Evolutionary conservation across 2,888 invertebrate genomes (phyloP).

Genomic region (Blera fallax): DNA sequence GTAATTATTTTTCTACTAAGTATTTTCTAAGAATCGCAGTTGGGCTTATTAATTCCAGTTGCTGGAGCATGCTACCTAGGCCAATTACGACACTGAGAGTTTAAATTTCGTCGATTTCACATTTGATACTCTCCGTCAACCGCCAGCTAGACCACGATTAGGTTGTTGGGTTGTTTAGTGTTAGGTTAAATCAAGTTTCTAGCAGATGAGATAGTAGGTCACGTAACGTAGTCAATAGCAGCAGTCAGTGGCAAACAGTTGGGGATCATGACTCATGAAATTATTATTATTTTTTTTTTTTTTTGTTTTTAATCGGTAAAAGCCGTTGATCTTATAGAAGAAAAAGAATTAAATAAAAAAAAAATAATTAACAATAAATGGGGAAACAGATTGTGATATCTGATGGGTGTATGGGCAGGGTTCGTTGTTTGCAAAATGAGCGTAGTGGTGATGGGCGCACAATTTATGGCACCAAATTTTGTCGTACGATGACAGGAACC

Average conservation of each 20-base stretch:
- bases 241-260: slow-evolving; percentile 5
- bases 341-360: not conserved
- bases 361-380: not conserved
- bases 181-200: slow-evolving; percentile 13
- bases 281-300: not conserved
- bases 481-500: not conserved
- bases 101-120: slow-evolving; percentile 36
- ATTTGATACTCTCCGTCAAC: slow-evolving; percentile 10
- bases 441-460: not conserved
- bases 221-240: slow-evolving; percentile 20
- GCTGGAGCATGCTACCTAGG: slow-evolving; percentile 1
- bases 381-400: not conserved
- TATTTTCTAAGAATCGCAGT: slow-evolving; percentile 1
- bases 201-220: slow-evolving; percentile 18
- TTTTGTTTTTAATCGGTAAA: not conserved
- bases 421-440: not conserved
- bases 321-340: not conserved
- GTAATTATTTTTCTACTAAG: not conserved
- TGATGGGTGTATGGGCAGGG: not conserved
- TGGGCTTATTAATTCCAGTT: slow-evolving; percentile 31
- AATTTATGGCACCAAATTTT: not conserved
- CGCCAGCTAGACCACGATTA: slow-evolving; percentile 1
- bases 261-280: slow-evolving; percentile 21
- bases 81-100: slow-evolving; percentile 19
- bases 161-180: not conserved